These are phyloP conservation scores for Azemiops feae DNA, from an alignment of 2,113 vertebrate species.

Conservation along the genomic window DNA sequence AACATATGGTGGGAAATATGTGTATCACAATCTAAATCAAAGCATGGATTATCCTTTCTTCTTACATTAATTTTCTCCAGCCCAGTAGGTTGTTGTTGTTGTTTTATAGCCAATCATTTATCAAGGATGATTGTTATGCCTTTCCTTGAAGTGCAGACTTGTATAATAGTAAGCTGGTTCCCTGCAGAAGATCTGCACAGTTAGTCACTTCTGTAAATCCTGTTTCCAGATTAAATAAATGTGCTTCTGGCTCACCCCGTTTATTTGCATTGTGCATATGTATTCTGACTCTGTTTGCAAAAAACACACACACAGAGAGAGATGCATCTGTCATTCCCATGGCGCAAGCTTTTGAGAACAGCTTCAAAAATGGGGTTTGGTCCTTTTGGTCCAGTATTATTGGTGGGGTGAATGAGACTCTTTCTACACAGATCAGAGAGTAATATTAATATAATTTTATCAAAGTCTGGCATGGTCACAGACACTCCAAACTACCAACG, in stretches of 20 bases:
- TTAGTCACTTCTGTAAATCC: not conserved
- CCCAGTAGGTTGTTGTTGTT: not conserved
- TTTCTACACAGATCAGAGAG: not conserved
- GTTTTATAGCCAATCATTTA: not conserved
- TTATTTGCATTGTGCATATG: not conserved
- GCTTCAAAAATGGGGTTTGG: not conserved
- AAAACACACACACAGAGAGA: not conserved
- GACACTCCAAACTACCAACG: not conserved
- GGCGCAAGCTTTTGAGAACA: not conserved
- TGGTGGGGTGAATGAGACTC: not conserved
- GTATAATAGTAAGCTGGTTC: not conserved
- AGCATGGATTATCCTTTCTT: not conserved
- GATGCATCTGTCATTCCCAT: not conserved
- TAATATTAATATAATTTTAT: not conserved
- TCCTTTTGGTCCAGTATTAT: not conserved
- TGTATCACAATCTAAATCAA: not conserved
- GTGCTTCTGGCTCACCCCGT: not conserved
- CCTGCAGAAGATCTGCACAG: not conserved
- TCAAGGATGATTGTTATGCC: not conserved
- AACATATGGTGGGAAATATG: not conserved
- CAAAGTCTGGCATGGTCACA: not conserved
- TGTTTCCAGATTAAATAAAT: not conserved
- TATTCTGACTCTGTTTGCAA: not conserved
- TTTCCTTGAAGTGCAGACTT: accelerated
- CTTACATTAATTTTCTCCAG: not conserved